Evolutionary conservation across 1,140 invertebrate species (phyloP).

Genomic region (Macrotrachela quadricornifera): DNA sequence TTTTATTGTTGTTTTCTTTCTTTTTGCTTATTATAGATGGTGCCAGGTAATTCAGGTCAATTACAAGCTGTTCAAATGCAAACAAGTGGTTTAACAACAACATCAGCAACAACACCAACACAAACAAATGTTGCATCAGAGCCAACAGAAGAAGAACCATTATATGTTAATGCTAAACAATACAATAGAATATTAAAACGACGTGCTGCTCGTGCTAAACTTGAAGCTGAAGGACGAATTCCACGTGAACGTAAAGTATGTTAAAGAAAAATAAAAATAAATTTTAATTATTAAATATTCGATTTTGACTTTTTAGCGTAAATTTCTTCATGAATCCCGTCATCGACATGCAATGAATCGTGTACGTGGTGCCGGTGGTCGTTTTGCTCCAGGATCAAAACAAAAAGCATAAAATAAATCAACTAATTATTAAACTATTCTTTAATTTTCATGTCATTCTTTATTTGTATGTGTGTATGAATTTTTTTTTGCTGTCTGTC

Average conservation of each 20-base stretch:
- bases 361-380: constrained; percentile 76
- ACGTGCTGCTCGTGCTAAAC: constrained; percentile 24
- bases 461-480: too few relatives aligned
- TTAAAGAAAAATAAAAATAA: neutral
- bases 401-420: too few relatives aligned
- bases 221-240: constrained; percentile 50
- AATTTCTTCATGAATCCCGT: constrained; percentile 95
- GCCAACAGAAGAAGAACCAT: constrained; percentile 36
- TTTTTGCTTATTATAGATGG: too few relatives aligned
- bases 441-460: too few relatives aligned
- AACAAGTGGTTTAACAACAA: too few relatives aligned
- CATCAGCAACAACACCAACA: too few relatives aligned
- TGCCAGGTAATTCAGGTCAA: too few relatives aligned
- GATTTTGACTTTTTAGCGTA: neutral
- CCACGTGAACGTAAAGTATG: constrained; percentile 73
- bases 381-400: constrained; percentile 38
- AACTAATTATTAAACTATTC: too few relatives aligned
- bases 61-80: too few relatives aligned
- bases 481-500: too few relatives aligned
- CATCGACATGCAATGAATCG: constrained; percentile 94
- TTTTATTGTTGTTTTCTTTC: too few relatives aligned
- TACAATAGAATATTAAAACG: constrained; percentile 30
- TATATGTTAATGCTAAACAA: constrained; percentile 97
- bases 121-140: too few relatives aligned
- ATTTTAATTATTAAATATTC: neutral